phyloP scores from a whole-genome alignment of 2,888 invertebrate species.

The Meteorus colon region DNA sequence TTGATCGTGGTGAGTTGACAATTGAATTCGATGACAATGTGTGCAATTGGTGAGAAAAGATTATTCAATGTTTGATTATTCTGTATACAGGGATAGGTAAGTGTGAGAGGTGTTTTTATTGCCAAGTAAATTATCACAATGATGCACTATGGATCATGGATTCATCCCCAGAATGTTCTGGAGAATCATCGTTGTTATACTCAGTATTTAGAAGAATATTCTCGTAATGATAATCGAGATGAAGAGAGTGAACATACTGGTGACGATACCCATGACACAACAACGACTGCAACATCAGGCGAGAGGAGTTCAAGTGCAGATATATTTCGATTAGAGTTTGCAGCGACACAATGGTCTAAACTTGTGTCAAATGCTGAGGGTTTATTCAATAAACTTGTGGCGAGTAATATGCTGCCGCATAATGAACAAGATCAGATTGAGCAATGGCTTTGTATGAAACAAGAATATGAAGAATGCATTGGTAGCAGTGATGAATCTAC shows the following conservation, averaged over 20 bases:
- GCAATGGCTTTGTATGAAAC: conserved; percentile 89
- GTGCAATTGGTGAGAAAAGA: not conserved
- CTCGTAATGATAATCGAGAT: conserved; percentile 55
- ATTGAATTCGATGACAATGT: not conserved
- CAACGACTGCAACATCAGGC: conserved; percentile 67
- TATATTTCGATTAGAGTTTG: conserved; percentile 85
- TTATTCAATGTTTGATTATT: not conserved
- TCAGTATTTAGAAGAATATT: conserved; percentile 54
- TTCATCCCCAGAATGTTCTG: conserved; percentile 55
- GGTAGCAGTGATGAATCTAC: conserved; percentile 75
- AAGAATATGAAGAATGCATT: conserved; percentile 90
- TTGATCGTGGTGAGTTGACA: not conserved
- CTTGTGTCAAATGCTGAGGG: conserved; percentile 89
- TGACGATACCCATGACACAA: conserved; percentile 66
- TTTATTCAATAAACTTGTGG: conserved; percentile 84
- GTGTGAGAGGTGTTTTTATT: not conserved
- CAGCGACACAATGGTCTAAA: conserved; percentile 87
- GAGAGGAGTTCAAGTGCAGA: conserved; percentile 71
- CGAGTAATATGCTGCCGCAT: conserved; percentile 81
- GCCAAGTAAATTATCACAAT: conserved; percentile 47
- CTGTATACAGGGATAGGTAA: not conserved
- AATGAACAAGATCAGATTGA: conserved; percentile 85
- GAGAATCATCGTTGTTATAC: conserved; percentile 59
- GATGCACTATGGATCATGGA: conserved; percentile 63
- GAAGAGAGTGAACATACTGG: conserved; percentile 66